A percentile compares a stretch with the other conserved stretches of the same genome.
Evolutionary conservation across 2,888 invertebrate genomes (phyloP).

Genomic region (Tenthredo scrophulariae): DNA sequence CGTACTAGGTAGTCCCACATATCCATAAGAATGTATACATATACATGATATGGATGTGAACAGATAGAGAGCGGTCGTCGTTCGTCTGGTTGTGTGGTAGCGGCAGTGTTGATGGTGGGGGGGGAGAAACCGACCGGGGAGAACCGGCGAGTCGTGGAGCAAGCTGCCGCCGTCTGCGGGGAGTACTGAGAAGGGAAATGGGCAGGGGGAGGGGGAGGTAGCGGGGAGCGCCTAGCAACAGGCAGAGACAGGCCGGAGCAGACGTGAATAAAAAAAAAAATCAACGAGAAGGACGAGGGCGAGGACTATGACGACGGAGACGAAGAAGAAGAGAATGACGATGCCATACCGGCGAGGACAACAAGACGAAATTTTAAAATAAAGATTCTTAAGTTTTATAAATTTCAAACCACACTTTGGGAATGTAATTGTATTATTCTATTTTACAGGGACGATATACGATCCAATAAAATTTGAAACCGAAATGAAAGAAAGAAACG

Average conservation of each 20-base stretch:
- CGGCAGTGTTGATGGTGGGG: conserved; percentile 58
- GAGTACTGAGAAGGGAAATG: conserved; percentile 48
- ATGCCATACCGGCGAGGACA: background rate
- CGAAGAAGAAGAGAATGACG: background rate
- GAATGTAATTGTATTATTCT: background rate
- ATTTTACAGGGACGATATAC: no score
- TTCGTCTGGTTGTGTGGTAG: conserved; percentile 65
- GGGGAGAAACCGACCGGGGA: conserved; percentile 67
- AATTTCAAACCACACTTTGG: background rate
- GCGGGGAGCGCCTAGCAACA: conserved; percentile 77
- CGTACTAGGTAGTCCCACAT: background rate
- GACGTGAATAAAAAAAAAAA: conserved; percentile 26
- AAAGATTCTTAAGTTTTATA: background rate
- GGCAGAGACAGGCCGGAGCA: conserved; percentile 60
- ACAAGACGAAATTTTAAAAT: background rate
- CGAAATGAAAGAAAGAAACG: background rate
- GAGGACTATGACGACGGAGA: conserved; percentile 2
- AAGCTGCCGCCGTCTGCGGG: conserved; percentile 37
- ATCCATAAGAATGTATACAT: background rate
- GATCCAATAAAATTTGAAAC: background rate
- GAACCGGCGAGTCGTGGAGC: conserved; percentile 64
- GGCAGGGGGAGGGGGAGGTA: conserved; percentile 61
- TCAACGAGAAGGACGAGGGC: conserved; percentile 7
- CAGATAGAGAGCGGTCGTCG: conserved; percentile 57
- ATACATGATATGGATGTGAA: background rate